A percentile compares a stretch with the other conserved stretches of the same genome.
These are phyloP conservation scores for Rhyacichthys aspro DNA, from an alignment of 2,797 vertebrate species.

Conservation along the genomic window DNA sequence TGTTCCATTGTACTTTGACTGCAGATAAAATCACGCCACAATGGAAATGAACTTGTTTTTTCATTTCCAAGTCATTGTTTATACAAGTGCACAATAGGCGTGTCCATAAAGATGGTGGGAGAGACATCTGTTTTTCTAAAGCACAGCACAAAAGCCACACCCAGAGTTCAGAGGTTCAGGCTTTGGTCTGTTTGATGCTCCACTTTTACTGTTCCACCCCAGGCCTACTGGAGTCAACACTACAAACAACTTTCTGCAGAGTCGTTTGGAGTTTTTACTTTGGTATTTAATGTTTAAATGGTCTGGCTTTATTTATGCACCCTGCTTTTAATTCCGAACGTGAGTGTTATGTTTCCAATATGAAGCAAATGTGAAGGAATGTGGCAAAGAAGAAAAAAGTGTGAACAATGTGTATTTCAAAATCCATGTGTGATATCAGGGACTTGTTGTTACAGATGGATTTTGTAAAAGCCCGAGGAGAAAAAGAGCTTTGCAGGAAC, in stretches of 20 bases:
- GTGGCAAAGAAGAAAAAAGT: no score
- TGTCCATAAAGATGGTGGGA: conserved; percentile 56
- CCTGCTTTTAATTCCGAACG: no score
- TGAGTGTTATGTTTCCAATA: no score
- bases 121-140: conserved; percentile 74
- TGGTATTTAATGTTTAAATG: background rate
- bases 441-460: no score
- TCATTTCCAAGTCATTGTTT: conserved; percentile 48
- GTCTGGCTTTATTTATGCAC: no score
- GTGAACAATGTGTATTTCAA: no score
- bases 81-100: conserved; percentile 64
- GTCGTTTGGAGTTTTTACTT: background rate
- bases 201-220: conserved; percentile 45
- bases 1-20: conserved; percentile 3
- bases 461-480: no score
- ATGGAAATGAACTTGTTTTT: conserved; percentile 28
- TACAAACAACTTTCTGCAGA: conserved; percentile 10
- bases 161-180: conserved; percentile 72
- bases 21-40: conserved; percentile 17
- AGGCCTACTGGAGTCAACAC: background rate
- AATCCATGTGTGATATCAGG: no score
- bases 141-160: conserved; percentile 69
- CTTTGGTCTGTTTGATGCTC: conserved; percentile 58
- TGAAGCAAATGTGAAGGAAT: no score
- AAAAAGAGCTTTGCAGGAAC: no score